Percentiles rank a stretch among this genome's conserved stretches.
Evolutionary conservation across 2,888 invertebrate species (phyloP).

Genomic region (Blomia tropicalis): DNA sequence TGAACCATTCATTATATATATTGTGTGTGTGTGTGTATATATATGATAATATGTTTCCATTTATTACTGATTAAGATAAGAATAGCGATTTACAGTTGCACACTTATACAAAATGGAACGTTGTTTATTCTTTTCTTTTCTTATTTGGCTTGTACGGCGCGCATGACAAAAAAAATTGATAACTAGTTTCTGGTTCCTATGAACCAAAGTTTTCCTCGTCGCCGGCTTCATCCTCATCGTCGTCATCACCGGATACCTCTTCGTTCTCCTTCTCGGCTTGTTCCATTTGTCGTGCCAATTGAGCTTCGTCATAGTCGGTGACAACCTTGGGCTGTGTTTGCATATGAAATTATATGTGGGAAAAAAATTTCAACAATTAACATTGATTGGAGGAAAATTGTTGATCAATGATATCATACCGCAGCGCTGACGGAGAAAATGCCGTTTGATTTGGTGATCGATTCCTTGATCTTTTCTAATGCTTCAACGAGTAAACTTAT

Average conservation of each 20-base stretch:
- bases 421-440: conserved; percentile 88
- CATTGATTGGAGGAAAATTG: neutral
- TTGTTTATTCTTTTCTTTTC: neutral
- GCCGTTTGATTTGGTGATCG: conserved; percentile 63
- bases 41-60: too few species aligned
- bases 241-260: conserved; percentile 61
- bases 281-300: conserved; percentile 80
- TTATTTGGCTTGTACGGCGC: too few species aligned
- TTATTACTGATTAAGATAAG: too few species aligned
- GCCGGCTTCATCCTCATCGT: conserved; percentile 34
- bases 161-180: too few species aligned
- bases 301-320: conserved; percentile 93
- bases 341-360: conserved; percentile 20
- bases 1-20: too few species aligned
- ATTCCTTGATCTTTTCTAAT: conserved; percentile 65
- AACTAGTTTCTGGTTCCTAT: too few species aligned
- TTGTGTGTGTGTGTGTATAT: too few species aligned
- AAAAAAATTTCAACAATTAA: neutral
- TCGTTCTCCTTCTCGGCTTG: conserved; percentile 81
- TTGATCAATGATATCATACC: conserved; percentile 42
- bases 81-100: too few species aligned
- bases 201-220: conserved; percentile 25
- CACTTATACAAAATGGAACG: neutral
- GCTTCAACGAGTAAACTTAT: conserved; percentile 73
- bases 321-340: conserved; percentile 73